Percentiles rank a stretch among this genome's conserved stretches.
Evolutionary conservation across 2,113 vertebrate genomes (phyloP).

Genomic region (Thalassarche chlororhynchos): DNA sequence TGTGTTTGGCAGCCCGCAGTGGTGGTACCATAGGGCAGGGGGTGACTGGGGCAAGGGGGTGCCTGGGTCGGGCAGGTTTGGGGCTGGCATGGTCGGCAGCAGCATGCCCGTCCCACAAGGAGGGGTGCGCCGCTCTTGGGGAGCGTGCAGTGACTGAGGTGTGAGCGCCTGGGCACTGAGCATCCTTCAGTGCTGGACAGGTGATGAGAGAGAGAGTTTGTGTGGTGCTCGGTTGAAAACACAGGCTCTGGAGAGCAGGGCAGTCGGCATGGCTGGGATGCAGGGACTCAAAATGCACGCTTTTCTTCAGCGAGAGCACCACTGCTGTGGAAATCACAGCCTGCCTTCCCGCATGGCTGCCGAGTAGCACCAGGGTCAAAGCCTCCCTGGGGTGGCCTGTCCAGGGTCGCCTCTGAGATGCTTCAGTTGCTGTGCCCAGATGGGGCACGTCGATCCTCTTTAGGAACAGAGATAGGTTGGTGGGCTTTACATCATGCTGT

Average conservation of each 20-base stretch:
- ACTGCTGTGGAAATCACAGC: not conserved
- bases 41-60: not conserved
- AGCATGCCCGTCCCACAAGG: fast-evolving
- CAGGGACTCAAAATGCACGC: not conserved
- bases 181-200: not conserved
- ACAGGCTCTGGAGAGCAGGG: not conserved
- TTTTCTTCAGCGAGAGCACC: not conserved
- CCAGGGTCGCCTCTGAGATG: not conserved
- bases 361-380: not conserved
- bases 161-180: fast-evolving
- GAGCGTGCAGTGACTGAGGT: not conserved
- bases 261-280: fast-evolving
- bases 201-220: not conserved
- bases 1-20: not conserved
- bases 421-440: not conserved
- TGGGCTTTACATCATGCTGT: not conserved
- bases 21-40: not conserved
- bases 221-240: not conserved
- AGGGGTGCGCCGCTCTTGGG: not conserved
- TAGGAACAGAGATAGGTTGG: not conserved
- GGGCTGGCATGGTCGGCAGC: fast-evolving
- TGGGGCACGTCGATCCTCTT: not conserved
- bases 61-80: not conserved
- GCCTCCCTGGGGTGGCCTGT: not conserved
- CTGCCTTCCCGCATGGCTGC: not conserved